phyloP scores from a whole-genome alignment of 2,888 invertebrate genomes.

The Stegana nigrithorax region DNA sequence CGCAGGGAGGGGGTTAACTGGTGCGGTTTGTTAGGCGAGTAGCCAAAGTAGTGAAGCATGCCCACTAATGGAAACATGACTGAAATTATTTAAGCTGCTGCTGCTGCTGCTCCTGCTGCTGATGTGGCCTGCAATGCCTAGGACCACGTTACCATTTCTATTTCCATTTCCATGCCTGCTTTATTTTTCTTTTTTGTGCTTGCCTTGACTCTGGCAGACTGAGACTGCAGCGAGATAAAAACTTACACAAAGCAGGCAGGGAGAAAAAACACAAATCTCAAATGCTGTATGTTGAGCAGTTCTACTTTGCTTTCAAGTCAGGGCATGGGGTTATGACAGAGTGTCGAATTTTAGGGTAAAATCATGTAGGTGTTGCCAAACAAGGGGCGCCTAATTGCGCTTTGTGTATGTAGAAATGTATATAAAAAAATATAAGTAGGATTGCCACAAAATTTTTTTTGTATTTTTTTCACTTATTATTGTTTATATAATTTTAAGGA shows the following conservation, averaged over 20 bases:
- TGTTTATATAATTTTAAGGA: too few relatives aligned
- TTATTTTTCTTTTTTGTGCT: not conserved
- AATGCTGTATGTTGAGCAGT: not conserved
- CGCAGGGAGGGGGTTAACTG: too few relatives aligned
- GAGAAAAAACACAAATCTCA: not conserved
- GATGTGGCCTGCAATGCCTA: not conserved
- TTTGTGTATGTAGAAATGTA: too few relatives aligned
- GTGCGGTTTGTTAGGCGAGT: not conserved
- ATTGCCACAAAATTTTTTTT: too few relatives aligned
- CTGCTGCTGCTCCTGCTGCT: conserved; percentile 1
- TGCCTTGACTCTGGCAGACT: conserved; percentile 27
- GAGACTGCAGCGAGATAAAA: conserved; percentile 26
- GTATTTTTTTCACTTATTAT: too few relatives aligned
- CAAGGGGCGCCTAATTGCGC: too few relatives aligned
- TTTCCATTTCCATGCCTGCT: too few relatives aligned
- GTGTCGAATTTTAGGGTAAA: too few relatives aligned
- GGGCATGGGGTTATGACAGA: too few relatives aligned
- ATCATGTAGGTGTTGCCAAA: too few relatives aligned
- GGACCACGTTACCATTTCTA: not conserved
- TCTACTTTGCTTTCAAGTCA: too few relatives aligned
- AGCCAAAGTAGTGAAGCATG: conserved; percentile 14
- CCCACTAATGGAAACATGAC: conserved; percentile 32
- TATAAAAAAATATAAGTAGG: too few relatives aligned
- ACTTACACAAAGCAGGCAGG: conserved; percentile 5
- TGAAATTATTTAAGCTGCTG: conserved; percentile 44